A percentile compares a stretch with the other conserved stretches of the same genome.
Conservation (phyloP, 2,113 vertebrate species). For the Jaculus jaculus region DNA sequence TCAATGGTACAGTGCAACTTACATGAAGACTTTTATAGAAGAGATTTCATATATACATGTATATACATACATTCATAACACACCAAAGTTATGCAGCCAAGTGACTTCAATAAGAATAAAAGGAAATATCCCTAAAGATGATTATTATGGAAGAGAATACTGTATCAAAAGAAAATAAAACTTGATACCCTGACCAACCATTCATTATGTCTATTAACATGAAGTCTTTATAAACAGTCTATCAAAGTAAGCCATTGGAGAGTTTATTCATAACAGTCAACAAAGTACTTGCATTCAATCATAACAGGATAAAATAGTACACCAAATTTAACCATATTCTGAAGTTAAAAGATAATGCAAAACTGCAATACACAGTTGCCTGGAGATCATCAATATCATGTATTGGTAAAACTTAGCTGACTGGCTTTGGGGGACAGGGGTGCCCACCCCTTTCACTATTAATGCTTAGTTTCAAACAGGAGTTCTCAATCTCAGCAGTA, state of each 20-base stretch:
- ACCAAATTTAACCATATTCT: slow-evolving; percentile 14
- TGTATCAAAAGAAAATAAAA: slow-evolving; percentile 55
- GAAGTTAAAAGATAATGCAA: slow-evolving; percentile 63
- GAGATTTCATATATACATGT: not conserved
- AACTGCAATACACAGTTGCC: slow-evolving; percentile 28
- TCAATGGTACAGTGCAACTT: not conserved
- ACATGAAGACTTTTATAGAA: not conserved
- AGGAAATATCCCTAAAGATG: slow-evolving; percentile 47
- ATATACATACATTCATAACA: no score
- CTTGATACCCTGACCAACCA: not conserved
- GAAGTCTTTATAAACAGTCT: not conserved
- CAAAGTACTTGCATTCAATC: slow-evolving; percentile 52
- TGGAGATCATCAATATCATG: slow-evolving; percentile 30
- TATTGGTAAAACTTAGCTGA: slow-evolving; percentile 37
- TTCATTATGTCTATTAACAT: slow-evolving; percentile 37
- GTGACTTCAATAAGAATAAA: slow-evolving; percentile 51
- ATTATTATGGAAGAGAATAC: slow-evolving; percentile 34
- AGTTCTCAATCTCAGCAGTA: slow-evolving; percentile 6
- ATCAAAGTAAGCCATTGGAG: slow-evolving; percentile 18
- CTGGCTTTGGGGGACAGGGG: not conserved
- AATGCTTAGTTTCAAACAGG: not conserved
- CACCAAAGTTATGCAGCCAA: not conserved
- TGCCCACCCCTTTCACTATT: not conserved
- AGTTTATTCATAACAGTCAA: slow-evolving; percentile 23
- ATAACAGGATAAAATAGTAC: slow-evolving; percentile 34